A percentile compares a stretch with the other conserved stretches of the same genome.
phyloP scores from a whole-genome alignment of 2,797 vertebrate genomes.

The Sarcoramphus papa region DNA sequence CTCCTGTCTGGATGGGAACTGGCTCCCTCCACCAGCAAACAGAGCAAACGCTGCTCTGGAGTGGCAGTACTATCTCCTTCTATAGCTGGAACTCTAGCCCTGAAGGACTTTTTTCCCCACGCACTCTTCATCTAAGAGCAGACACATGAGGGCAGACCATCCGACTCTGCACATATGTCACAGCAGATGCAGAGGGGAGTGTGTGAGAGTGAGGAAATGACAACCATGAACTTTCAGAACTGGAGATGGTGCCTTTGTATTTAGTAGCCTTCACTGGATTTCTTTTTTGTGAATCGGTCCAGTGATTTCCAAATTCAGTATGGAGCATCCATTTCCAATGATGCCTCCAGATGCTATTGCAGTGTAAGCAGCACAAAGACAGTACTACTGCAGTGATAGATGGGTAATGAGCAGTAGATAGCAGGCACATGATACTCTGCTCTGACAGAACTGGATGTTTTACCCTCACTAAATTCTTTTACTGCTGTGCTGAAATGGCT shows the following conservation, averaged over 20 bases:
- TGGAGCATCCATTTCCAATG: neutral
- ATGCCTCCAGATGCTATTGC: neutral
- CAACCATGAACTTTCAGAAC: neutral
- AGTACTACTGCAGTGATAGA: neutral
- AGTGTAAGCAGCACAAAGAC: neutral
- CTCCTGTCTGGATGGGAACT: neutral
- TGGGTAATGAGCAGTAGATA: neutral
- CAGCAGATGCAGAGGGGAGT: neutral
- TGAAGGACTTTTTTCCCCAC: neutral
- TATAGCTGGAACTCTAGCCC: neutral
- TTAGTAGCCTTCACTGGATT: neutral
- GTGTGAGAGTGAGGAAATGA: neutral
- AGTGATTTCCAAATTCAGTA: neutral
- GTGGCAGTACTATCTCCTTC: neutral
- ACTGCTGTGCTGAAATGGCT: neutral
- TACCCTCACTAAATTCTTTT: neutral
- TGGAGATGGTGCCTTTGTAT: neutral
- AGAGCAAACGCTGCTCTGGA: rapidly evolving
- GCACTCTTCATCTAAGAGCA: neutral
- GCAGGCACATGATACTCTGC: neutral
- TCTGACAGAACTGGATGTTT: neutral
- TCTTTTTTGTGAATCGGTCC: neutral
- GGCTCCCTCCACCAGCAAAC: neutral
- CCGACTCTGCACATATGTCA: neutral
- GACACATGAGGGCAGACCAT: neutral